Evolutionary conservation across 2,113 vertebrate genomes (phyloP).

Genomic region (Macaca mulatta): DNA sequence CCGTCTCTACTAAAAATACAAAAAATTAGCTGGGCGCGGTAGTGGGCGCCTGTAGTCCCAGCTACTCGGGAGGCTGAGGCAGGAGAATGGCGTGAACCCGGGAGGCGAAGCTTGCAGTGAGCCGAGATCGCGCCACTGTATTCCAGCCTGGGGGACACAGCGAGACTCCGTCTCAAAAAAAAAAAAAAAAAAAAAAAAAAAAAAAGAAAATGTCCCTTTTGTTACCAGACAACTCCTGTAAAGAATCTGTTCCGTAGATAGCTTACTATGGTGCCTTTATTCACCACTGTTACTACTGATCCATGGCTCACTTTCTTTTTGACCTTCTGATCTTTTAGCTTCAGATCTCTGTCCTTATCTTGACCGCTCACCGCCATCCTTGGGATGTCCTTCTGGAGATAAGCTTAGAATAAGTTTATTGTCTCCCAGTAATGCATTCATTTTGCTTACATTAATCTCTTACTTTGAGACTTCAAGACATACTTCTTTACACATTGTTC

Average conservation of each 20-base stretch:
- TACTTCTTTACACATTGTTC: not conserved
- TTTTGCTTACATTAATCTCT: not conserved
- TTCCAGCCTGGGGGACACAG: no score
- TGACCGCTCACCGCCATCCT: not conserved
- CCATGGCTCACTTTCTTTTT: not conserved
- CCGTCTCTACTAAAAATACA: no score
- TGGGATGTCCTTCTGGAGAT: not conserved
- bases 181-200: no score
- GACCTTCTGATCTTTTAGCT: not conserved
- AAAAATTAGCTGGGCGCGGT: no score
- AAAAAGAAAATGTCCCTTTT: not conserved
- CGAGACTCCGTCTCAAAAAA: no score
- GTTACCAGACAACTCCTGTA: not conserved
- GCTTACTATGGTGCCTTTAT: not conserved
- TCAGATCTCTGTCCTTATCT: not conserved
- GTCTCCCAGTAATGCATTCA: not conserved
- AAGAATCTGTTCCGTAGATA: not conserved
- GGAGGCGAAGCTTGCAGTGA: no score
- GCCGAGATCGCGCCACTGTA: no score
- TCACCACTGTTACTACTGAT: not conserved
- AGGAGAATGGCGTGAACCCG: no score
- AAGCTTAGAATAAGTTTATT: not conserved
- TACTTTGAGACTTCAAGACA: not conserved
- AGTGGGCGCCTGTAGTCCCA: no score
- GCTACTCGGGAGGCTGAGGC: no score